Evolutionary conservation across 1,140 invertebrate species (phyloP), one percentile per base, ranked within the genome.

Genomic region (Halesus radiatus): DNA sequence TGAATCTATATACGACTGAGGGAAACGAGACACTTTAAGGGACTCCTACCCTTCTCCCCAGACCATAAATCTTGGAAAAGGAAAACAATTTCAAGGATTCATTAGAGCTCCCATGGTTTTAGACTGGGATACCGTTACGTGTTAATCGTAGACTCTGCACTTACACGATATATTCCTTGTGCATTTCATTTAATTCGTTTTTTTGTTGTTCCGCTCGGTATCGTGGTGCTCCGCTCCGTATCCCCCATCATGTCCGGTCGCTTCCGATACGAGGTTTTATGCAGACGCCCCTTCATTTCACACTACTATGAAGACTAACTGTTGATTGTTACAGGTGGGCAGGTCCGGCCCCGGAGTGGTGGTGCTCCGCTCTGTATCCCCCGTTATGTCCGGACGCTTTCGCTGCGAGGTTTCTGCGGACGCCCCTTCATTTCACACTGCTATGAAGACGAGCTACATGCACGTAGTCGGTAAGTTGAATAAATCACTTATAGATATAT

Each of bases 371-470:
- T 92, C 92, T 66, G 93, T 96, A 78, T 93, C 94, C 84, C 89
- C 95, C 58, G 91, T 93, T 81, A 93, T 94, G 66, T 93, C 92
- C 78, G 96, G 96, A 53, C 91, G 93, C 37, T 97, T 96, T 88
- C 91, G 95, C 82, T 97, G 96, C 86, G 96, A 97, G 87, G 95
- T 97, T 73, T 96, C 95, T 6, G 96, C 94, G 1, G 96, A 97
- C 87, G 95, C 95, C 53, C 94, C 95, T 22, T 95, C 92, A 84
- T 96, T 96, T 87, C 94, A 95, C 87, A 60, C 68, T 20, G 94
- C 95, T 80, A 94, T 94, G 77, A 94, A 95, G 85, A 94, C 94
- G 85, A 93, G 94, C 80, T 92, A 94, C 85, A 95, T 96, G 94
- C 89, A 93, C 78, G 94, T 96, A 84, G 94, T 96, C 53, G 95